phyloP scores from a whole-genome alignment of 2,797 vertebrate species.

The Orestias chungarensis region DNA sequence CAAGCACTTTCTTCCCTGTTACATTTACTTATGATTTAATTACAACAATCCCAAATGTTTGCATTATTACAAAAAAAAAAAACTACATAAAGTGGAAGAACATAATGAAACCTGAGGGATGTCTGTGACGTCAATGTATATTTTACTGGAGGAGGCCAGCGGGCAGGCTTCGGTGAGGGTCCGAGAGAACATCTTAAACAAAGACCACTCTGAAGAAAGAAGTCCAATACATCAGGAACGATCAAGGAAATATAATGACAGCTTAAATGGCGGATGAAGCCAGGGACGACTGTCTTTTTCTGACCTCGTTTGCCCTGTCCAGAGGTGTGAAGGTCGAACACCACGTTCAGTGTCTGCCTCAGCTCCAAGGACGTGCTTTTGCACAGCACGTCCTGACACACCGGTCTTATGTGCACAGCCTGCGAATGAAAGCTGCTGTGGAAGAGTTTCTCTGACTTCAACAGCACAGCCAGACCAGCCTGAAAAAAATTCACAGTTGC shows the following conservation, averaged over 20 bases:
- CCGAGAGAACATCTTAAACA: conserved; percentile 97
- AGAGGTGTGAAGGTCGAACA: conserved; percentile 90
- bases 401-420: conserved; percentile 91
- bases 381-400: conserved; percentile 89
- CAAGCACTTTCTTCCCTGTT: too few species aligned
- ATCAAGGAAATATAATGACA: not conserved
- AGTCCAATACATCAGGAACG: conserved; percentile 11
- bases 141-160: conserved; percentile 90
- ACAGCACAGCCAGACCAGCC: conserved; percentile 92
- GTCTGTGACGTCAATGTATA: conserved; percentile 91
- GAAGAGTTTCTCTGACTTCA: conserved; percentile 96
- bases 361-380: conserved; percentile 90
- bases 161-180: conserved; percentile 94
- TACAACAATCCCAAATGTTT: not conserved
- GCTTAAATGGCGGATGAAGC: not conserved
- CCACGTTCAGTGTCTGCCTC: conserved; percentile 92
- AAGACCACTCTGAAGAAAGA: conserved; percentile 89
- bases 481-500: conserved; percentile 54
- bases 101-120: conserved; percentile 82
- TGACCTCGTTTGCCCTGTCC: conserved; percentile 91
- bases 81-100: not conserved
- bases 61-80: not conserved
- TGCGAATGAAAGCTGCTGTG: conserved; percentile 97
- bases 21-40: not conserved
- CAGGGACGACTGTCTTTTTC: not conserved